Conservation (phyloP, 2,797 vertebrate genomes). For the Tinamus major region DNA sequence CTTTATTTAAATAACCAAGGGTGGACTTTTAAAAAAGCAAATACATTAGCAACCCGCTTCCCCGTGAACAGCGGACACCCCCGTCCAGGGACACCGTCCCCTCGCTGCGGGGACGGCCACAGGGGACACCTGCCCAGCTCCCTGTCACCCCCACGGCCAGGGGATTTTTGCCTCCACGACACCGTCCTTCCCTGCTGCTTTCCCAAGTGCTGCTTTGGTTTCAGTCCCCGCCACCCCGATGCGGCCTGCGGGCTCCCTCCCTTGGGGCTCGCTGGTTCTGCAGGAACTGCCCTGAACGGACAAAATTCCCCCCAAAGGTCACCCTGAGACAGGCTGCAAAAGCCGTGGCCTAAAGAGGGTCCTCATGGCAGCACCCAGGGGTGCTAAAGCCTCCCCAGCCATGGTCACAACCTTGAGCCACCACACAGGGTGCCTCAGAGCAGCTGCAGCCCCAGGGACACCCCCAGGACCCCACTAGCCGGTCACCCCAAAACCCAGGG, state of each 20-base stretch:
- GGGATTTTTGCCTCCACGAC: background rate
- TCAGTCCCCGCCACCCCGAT: background rate
- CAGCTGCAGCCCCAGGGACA: background rate
- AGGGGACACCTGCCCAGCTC: accelerated
- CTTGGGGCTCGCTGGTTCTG: background rate
- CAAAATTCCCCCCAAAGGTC: background rate
- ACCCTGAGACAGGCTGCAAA: background rate
- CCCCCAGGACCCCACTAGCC: background rate
- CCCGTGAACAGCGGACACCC: slow-evolving; percentile 37
- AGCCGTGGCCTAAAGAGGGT: background rate
- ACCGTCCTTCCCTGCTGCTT: background rate
- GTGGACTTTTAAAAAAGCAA: slow-evolving; percentile 27
- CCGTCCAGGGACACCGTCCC: slow-evolving; percentile 14
- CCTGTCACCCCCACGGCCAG: no score
- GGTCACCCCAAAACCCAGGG: background rate
- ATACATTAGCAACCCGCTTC: background rate
- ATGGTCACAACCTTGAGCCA: background rate
- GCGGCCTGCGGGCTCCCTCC: background rate
- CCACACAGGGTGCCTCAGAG: background rate
- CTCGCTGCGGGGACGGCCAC: background rate
- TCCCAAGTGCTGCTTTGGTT: slow-evolving; percentile 47
- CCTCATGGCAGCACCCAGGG: background rate
- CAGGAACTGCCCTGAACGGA: background rate
- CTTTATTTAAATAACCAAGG: slow-evolving; percentile 59
- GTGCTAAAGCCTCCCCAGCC: background rate